A percentile compares a stretch with the other conserved stretches of the same genome.
phyloP scores from a whole-genome alignment of 2,888 invertebrate genomes.

The Bombylius major region DNA sequence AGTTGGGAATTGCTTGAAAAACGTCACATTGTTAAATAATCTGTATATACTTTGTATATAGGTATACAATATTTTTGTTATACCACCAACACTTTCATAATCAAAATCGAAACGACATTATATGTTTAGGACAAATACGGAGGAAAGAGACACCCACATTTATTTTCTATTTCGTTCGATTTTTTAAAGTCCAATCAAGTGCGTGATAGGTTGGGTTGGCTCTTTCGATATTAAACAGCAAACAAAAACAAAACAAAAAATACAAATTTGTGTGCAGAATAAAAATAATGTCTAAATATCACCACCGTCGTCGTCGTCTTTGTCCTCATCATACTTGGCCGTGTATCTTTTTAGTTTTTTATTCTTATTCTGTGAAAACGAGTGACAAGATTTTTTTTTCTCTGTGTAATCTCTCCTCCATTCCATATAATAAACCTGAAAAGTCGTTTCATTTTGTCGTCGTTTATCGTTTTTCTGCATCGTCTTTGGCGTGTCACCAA shows the following conservation, averaged over 20 bases:
- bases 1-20: slow-evolving; percentile 18
- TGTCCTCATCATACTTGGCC: no score
- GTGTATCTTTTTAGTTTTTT: no score
- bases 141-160: neutral
- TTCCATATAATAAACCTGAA: no score
- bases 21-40: neutral
- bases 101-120: neutral
- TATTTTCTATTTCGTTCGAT: neutral
- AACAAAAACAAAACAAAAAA: neutral
- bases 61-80: neutral
- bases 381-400: slow-evolving; percentile 5
- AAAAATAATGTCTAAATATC: no score
- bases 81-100: slow-evolving; percentile 5
- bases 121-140: neutral
- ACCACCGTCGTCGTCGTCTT: no score
- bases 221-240: neutral
- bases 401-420: neutral
- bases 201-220: slow-evolving; percentile 5
- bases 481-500: no score
- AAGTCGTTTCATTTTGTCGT: no score
- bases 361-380: neutral
- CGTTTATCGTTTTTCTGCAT: no score
- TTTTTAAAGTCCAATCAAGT: slow-evolving; percentile 11
- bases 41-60: no score
- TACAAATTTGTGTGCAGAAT: no score